phyloP scores from a whole-genome alignment of 2,797 vertebrate species.

The Vipera latastei region DNA sequence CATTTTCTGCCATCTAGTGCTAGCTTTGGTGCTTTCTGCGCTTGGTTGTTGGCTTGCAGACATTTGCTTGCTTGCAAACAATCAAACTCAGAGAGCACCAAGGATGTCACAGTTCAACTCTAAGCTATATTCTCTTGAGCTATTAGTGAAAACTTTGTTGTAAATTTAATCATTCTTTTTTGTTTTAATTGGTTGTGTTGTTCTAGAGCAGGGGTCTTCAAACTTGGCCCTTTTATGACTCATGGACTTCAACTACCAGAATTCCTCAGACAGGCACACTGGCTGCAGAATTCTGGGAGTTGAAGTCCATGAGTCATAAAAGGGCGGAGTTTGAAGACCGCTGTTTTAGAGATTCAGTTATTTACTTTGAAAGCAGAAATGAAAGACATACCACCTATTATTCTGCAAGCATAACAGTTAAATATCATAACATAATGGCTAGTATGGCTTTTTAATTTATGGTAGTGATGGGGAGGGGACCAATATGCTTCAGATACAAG shows the following conservation, averaged over 20 bases:
- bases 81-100: background rate
- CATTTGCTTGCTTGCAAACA: background rate
- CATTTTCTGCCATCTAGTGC: conserved; percentile 65
- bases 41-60: background rate
- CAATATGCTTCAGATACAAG: background rate
- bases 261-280: too few species aligned
- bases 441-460: background rate
- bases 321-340: too few species aligned
- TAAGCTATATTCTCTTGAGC: background rate
- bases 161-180: background rate
- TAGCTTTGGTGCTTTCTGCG: background rate
- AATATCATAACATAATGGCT: background rate
- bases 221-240: too few species aligned
- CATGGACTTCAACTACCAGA: too few species aligned
- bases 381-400: background rate
- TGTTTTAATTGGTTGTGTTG: background rate
- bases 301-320: too few species aligned
- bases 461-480: background rate
- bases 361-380: background rate
- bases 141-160: conserved; percentile 37
- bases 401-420: background rate
- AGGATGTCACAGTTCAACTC: background rate
- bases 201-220: too few species aligned
- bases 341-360: background rate
- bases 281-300: too few species aligned